A percentile compares a stretch with the other conserved stretches of the same genome.
Conservation (phyloP, 2,113 vertebrate species). For the Peromyscus maniculatus region DNA sequence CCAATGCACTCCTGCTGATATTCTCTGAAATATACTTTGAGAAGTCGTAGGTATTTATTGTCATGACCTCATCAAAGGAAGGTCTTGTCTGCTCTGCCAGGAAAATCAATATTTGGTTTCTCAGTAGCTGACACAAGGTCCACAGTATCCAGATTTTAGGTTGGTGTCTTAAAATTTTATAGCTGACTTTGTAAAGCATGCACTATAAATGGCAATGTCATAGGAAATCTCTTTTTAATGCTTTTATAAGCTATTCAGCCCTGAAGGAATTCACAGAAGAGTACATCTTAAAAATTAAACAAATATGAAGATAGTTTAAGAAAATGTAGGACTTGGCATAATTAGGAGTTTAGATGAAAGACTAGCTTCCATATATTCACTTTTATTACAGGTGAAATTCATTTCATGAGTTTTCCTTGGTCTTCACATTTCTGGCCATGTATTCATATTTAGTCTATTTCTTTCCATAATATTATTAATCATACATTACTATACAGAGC, state of each 20-base stretch:
- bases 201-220: constrained; percentile 68
- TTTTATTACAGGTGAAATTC: constrained; percentile 30
- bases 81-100: not conserved
- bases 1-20: not conserved
- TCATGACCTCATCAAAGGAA: constrained; percentile 44
- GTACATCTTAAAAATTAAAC: constrained; percentile 73
- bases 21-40: constrained; percentile 9
- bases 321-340: constrained; percentile 67
- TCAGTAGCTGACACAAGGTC: not conserved
- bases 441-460: not conserved
- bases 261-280: constrained; percentile 69
- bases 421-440: not conserved
- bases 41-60: constrained; percentile 9
- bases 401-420: not conserved
- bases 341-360: constrained; percentile 58
- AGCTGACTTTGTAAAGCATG: constrained; percentile 67
- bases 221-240: constrained; percentile 69
- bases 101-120: constrained; percentile 63
- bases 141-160: constrained; percentile 6
- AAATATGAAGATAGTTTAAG: constrained; percentile 70
- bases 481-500: not conserved
- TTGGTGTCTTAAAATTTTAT: constrained; percentile 65
- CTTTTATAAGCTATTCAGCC: constrained; percentile 65
- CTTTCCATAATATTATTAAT: not conserved
- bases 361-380: not conserved